phyloP scores from a whole-genome alignment of 2,888 invertebrate species.

The Heliconius ethilla region DNA sequence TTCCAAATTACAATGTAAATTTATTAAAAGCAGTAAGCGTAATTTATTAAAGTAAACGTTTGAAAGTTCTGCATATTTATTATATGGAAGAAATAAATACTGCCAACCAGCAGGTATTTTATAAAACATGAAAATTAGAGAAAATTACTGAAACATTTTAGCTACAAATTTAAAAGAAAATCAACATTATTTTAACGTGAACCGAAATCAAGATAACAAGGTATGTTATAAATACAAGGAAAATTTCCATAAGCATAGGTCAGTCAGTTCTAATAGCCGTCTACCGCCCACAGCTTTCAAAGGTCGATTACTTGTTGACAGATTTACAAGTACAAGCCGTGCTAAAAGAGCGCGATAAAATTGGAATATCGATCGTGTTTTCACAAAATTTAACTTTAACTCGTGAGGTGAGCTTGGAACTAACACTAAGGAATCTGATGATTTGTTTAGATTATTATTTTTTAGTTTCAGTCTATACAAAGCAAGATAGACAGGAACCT shows the following conservation, averaged over 20 bases:
- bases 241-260: slow-evolving; percentile 26
- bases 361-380: slow-evolving; percentile 35
- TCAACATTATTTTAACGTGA: slow-evolving; percentile 14
- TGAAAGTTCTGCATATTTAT: neutral
- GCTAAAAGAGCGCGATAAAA: slow-evolving; percentile 33
- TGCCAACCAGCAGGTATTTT: neutral
- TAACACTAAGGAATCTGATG: neutral
- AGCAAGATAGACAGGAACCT: no score
- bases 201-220: slow-evolving; percentile 13
- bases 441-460: neutral
- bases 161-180: neutral
- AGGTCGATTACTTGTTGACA: slow-evolving; percentile 27
- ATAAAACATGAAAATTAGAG: neutral
- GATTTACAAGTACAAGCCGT: slow-evolving; percentile 23
- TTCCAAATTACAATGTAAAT: neutral
- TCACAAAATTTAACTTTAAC: slow-evolving; percentile 30
- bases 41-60: no score
- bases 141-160: neutral
- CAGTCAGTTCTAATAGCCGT: slow-evolving; percentile 13
- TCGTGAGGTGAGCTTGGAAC: slow-evolving; percentile 10
- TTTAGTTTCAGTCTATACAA: neutral
- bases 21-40: no score
- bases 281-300: slow-evolving; percentile 16
- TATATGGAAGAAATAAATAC: neutral
- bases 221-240: slow-evolving; percentile 21